A percentile compares a stretch with the other conserved stretches of the same genome.
phyloP scores from a whole-genome alignment of 2,888 invertebrate genomes.

The Gastrophysa polygoni region DNA sequence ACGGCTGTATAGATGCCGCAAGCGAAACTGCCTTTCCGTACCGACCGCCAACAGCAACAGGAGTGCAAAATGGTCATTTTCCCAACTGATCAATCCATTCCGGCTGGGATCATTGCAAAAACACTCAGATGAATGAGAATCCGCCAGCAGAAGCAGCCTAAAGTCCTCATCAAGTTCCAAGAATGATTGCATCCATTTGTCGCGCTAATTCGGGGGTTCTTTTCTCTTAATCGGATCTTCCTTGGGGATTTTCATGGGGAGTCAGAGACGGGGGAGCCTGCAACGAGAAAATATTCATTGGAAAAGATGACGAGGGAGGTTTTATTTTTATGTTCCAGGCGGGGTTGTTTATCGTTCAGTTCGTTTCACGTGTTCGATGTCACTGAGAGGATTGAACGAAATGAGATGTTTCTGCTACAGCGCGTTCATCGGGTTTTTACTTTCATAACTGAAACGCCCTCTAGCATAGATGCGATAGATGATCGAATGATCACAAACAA shows the following conservation, averaged over 20 bases:
- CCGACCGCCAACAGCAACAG: slow-evolving; percentile 78
- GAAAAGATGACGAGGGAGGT: not conserved
- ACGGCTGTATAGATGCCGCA: slow-evolving; percentile 75
- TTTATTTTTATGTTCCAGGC: not conserved
- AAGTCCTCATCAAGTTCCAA: slow-evolving; percentile 23
- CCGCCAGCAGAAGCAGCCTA: not conserved
- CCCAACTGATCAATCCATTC: slow-evolving; percentile 2
- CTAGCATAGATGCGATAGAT: no score
- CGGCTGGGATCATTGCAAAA: not conserved
- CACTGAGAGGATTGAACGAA: not conserved
- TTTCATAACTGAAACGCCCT: no score
- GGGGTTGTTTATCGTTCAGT: not conserved
- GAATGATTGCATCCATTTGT: slow-evolving; percentile 23
- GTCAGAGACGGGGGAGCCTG: not conserved
- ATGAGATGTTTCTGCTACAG: no score
- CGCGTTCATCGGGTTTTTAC: no score
- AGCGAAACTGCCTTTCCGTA: slow-evolving; percentile 76
- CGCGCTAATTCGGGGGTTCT: slow-evolving; percentile 18
- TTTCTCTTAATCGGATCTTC: slow-evolving; percentile 2
- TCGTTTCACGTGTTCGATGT: not conserved
- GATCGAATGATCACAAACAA: no score
- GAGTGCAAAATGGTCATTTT: slow-evolving; percentile 75
- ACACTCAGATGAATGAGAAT: not conserved
- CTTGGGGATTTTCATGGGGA: not conserved
- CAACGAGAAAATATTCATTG: not conserved